Conservation (phyloP, 2,797 vertebrate species). For the Myotis pilosus region DNA sequence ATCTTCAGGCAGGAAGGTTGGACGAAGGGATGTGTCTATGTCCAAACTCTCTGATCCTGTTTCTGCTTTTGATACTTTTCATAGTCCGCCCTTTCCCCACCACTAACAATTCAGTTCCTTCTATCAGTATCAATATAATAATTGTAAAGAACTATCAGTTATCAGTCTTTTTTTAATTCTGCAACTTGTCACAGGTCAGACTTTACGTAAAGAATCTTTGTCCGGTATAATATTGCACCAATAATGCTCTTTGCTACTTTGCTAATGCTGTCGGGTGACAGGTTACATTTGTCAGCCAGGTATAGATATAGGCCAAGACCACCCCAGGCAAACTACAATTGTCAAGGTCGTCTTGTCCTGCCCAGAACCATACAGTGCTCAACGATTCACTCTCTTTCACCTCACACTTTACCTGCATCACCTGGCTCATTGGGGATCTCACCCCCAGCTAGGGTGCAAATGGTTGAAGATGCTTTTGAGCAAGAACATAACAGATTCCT, state of each 20-base stretch:
- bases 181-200: background rate
- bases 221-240: fast-evolving
- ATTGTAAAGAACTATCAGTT: background rate
- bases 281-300: background rate
- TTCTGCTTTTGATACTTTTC: background rate
- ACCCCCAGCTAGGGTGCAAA: too few relatives aligned
- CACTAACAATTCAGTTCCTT: background rate
- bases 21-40: background rate
- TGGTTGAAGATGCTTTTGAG: background rate
- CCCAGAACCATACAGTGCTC: fast-evolving
- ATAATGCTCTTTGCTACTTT: background rate
- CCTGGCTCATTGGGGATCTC: background rate
- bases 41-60: background rate
- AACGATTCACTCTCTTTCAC: fast-evolving
- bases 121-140: background rate
- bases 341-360: fast-evolving
- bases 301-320: background rate
- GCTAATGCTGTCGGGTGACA: background rate
- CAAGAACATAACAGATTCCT: background rate
- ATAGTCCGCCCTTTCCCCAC: background rate
- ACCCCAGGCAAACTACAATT: fast-evolving
- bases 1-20: too few relatives aligned
- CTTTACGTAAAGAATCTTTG: background rate
- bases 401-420: fast-evolving
- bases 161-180: background rate